Base-by-base conservation (phyloP, 53 echinoderm and acorn worm genomes). In the Stichopus horrens region DNA sequence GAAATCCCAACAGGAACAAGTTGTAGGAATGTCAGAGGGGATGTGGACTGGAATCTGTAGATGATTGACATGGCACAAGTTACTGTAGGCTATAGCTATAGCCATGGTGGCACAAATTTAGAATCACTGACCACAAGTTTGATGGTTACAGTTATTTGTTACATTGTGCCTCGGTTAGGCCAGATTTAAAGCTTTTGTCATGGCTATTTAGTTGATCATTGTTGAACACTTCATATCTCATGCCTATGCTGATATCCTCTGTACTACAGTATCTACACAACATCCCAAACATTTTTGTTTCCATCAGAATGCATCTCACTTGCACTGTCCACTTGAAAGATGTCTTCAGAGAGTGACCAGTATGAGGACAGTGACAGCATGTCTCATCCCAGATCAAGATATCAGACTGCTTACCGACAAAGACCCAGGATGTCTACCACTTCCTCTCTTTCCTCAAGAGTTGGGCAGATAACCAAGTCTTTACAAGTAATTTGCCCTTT, bases 291-390 rank as follows among this genome's bases (percentile, higher is more conserved):
- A 67, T 67, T 67, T 1, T 67, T 14, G 68, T 11, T n/a, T n/a
- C n/a, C 11, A 11, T 14, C 13, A 67, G 68, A 14, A 14, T 67
- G 11, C 11, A 67, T n/a, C 11, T 67, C 0, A 14, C n/a, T n/a
- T 14, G 68, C 11, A 67, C 68, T 67, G 75, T 74, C n/a, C 23
- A 13, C 9, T 5, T 59, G 58, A 85, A 85, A 63, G 63, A 85
- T 85, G 85, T 85, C 85, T 59, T 37, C 85, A 85, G 85, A 52
- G 23, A 85, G 85, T 67, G 85, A 85, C 66, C 66, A 85, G 65
- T 85, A 85, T 52, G 85, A 85, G 67, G 85, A 85, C 7, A 67
- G 52, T 11, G 85, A 85, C 9, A 71, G 85, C 52, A 65, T 85
- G 3, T 67, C 85, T 68, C 67, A 66, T 8, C 21, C 63, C 14